A percentile compares a stretch with the other conserved stretches of the same genome.
Evolutionary conservation across 1,140 invertebrate genomes (phyloP).

Genomic region (Bombus confusus): DNA sequence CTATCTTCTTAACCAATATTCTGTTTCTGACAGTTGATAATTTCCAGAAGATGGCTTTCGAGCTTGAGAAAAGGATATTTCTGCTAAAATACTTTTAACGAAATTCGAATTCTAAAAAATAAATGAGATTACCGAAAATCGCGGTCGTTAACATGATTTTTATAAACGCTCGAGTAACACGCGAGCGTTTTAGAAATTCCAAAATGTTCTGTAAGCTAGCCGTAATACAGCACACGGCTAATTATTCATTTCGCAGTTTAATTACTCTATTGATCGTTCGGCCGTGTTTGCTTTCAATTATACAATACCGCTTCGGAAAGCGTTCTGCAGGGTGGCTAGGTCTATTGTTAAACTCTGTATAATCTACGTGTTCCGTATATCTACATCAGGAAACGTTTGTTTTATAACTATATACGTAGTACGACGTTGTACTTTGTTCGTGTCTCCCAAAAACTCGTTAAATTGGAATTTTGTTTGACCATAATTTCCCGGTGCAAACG

Average conservation of each 20-base stretch:
- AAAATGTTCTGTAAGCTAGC: not conserved
- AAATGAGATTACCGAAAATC: no score
- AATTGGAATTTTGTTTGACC: not conserved
- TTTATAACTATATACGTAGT: not conserved
- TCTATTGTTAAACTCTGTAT: slow-evolving; percentile 23
- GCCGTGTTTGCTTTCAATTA: slow-evolving; percentile 51
- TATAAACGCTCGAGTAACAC: not conserved
- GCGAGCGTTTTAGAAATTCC: not conserved
- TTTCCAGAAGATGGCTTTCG: no score
- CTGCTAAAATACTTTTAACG: no score
- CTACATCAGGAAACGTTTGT: slow-evolving; percentile 15
- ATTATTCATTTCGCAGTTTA: slow-evolving; percentile 52
- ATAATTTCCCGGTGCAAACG: no score
- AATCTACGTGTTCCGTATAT: not conserved
- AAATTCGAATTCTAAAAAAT: no score
- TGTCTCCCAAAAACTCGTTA: not conserved
- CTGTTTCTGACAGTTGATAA: no score
- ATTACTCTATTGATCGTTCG: slow-evolving; percentile 46
- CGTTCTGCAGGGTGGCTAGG: not conserved
- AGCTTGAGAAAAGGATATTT: no score
- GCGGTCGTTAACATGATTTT: not conserved
- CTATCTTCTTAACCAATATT: no score
- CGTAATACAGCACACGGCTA: not conserved
- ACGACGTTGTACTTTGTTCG: not conserved
- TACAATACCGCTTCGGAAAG: slow-evolving; percentile 30